A percentile compares a stretch with the other conserved stretches of the same genome.
phyloP scores from a whole-genome alignment of 2,797 vertebrate genomes.

The Falco rusticolus region DNA sequence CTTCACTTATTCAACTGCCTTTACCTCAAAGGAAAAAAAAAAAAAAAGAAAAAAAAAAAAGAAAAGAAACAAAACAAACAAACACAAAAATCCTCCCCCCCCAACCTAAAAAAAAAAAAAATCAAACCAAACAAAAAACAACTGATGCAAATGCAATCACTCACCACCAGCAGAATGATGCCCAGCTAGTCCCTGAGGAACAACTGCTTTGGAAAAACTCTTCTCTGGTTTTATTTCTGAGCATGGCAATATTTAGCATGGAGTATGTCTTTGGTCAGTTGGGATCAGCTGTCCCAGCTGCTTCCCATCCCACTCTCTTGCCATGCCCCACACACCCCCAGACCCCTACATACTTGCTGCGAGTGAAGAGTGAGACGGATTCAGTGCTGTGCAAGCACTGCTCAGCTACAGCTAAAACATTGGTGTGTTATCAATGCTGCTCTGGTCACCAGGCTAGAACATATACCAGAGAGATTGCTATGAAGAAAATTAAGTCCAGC shows the following conservation, averaged over 20 bases:
- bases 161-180: background rate
- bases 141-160: background rate
- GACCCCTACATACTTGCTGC: fast-evolving
- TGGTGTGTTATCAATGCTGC: background rate
- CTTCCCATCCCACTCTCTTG: background rate
- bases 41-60: background rate
- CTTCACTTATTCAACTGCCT: background rate
- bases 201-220: background rate
- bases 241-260: background rate
- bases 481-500: background rate
- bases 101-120: background rate
- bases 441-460: background rate
- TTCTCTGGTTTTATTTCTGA: background rate
- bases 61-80: background rate
- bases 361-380: background rate
- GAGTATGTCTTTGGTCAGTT: background rate
- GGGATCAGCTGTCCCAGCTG: background rate
- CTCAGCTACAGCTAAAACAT: background rate
- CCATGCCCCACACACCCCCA: too few relatives aligned
- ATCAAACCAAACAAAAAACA: background rate
- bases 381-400: background rate
- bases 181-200: background rate
- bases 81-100: background rate
- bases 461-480: background rate
- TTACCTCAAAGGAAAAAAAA: background rate